Evolutionary conservation across 2,113 vertebrate genomes (phyloP).

Genomic region (Phalacrocorax pelagicus): DNA sequence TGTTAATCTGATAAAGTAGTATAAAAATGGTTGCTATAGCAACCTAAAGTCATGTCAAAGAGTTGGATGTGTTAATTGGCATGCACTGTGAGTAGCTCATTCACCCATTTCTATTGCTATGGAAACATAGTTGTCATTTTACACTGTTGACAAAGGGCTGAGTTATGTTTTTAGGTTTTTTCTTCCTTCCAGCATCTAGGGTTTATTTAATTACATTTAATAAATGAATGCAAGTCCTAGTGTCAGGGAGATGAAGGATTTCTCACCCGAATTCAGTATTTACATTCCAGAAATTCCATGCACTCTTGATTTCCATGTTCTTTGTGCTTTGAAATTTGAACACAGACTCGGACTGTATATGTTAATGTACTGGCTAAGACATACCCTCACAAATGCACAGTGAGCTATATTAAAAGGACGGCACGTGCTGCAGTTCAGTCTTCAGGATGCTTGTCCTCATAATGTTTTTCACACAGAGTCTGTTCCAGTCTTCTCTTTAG

Average conservation of each 20-base stretch:
- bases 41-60: constrained; percentile 49
- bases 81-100: constrained; percentile 47
- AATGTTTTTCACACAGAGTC: neutral
- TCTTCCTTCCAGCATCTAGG: neutral
- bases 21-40: constrained; percentile 46
- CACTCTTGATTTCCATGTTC: neutral
- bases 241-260: neutral
- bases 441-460: neutral
- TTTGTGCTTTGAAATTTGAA: neutral
- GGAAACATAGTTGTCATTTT: constrained; percentile 65
- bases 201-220: neutral
- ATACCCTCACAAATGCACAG: accelerated
- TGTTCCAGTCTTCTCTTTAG: neutral
- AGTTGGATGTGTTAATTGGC: constrained; percentile 51
- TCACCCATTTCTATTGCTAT: constrained; percentile 64
- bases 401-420: neutral
- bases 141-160: neutral
- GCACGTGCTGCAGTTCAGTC: neutral
- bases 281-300: neutral
- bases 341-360: neutral
- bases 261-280: neutral
- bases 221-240: neutral
- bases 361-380: neutral
- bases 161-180: neutral
- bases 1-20: constrained; percentile 19